Evolutionary conservation across 1,140 invertebrate species (phyloP), one percentile per base, ranked within the genome.

Genomic region (Papilio xuthus): DNA sequence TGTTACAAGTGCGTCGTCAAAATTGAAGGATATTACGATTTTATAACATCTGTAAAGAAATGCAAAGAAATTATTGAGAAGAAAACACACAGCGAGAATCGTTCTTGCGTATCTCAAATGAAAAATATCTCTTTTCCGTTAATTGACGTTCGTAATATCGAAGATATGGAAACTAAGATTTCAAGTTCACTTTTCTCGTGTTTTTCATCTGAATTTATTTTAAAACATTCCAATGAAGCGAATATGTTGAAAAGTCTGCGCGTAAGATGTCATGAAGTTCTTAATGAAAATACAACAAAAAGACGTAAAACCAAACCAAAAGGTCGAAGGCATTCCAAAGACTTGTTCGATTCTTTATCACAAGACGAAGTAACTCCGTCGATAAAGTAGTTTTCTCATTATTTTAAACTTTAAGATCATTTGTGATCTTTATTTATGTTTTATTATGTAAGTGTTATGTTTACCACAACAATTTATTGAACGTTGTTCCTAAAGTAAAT

Each of bases 131-230:
- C 92, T 3, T 92, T 93, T 79, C 90, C 91, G 8, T 91, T 91
- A 79, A 83, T 92, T 23, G 87, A 91, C 75, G 74, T 85, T 77
- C 81, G 80, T 18, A 83, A 88, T 37, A 85, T 89, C 74, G 86
- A 88, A 47, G 88, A 90, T 75, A 84, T 88, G 75, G 87, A 89
- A 70, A 20, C 78, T 8, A 87, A 88, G 69, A 72, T 80, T 32
- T 92, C 91, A 50, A 92, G 89, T 83, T 86, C 89, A 41, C 88
- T 91, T 44, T 93, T 93, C 80, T 93, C 92, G 2, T 92, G 90
- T 78, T 89, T 92, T 71, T 89, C 92, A n/a, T 87, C 86, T 26
- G 86, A 88, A 69, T 69, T 83, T 70, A 69, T 85, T 10, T 8
- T 81, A 10, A 89, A 89, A 32, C 78, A 86, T 76, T 77, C 83